Evolutionary conservation across 2,113 vertebrate species (phyloP).

Genomic region (Azemiops feae): DNA sequence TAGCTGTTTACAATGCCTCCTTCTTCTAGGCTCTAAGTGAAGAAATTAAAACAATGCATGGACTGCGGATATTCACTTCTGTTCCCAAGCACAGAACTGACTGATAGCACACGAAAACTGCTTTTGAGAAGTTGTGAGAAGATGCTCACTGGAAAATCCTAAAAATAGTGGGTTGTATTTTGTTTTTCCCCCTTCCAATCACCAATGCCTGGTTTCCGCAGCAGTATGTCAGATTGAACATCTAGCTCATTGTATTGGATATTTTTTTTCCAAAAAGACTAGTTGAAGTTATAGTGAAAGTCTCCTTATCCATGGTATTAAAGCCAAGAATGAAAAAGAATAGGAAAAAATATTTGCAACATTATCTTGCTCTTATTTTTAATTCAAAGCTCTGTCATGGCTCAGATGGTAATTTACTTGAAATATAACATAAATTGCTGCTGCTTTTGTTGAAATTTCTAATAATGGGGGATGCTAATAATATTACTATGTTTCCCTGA

Average conservation of each 20-base stretch:
- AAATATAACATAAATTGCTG: background rate
- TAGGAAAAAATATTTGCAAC: background rate
- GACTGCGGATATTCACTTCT: slow-evolving; percentile 69
- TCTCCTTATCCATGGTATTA: background rate
- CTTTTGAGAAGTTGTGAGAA: background rate
- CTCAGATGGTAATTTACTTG: background rate
- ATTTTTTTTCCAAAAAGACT: background rate
- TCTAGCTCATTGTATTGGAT: background rate
- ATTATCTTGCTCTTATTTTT: background rate
- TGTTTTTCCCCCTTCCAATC: background rate
- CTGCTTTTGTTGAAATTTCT: background rate
- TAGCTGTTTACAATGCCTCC: background rate
- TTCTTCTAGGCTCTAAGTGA: slow-evolving; percentile 56
- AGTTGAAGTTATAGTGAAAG: background rate
- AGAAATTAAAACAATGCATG: slow-evolving; percentile 68
- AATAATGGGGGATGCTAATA: background rate
- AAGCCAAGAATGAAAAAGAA: background rate
- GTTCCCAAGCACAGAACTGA: slow-evolving; percentile 39
- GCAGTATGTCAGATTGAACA: background rate
- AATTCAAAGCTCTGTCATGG: background rate
- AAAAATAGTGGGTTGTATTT: background rate
- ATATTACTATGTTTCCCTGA: no score
- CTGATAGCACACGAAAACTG: background rate
- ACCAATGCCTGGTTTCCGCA: background rate
- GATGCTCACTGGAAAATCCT: background rate